Evolutionary conservation across 2,888 invertebrate genomes (phyloP).

Genomic region (Callyntrura sp.): DNA sequence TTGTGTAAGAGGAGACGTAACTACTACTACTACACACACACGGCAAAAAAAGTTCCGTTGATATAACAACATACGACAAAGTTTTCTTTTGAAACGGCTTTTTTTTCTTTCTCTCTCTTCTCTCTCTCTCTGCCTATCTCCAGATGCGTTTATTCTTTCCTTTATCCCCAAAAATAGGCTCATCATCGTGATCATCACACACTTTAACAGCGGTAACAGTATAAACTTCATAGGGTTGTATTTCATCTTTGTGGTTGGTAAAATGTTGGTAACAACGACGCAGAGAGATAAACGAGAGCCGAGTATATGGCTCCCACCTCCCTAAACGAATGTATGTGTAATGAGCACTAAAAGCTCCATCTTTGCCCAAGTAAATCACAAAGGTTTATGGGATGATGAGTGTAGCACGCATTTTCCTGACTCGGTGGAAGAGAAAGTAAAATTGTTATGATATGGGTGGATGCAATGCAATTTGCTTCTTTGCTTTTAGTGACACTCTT

Average conservation of each 20-base stretch:
- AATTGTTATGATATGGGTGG: slow-evolving; percentile 55
- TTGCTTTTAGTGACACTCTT: neutral
- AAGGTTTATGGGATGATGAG: slow-evolving; percentile 64
- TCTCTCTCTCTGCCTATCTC: no score
- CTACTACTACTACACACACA: no score
- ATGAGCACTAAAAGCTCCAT: slow-evolving; percentile 57
- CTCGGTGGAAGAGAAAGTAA: slow-evolving; percentile 39
- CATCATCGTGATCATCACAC: slow-evolving; percentile 58
- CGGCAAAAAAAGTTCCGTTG: slow-evolving; percentile 36
- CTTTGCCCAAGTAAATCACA: slow-evolving; percentile 58
- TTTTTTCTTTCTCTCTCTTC: no score
- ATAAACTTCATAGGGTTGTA: slow-evolving; percentile 53
- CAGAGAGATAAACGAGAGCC: neutral
- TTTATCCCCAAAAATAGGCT: slow-evolving; percentile 68
- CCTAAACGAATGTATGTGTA: slow-evolving; percentile 16
- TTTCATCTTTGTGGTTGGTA: slow-evolving; percentile 55
- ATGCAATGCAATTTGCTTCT: slow-evolving; percentile 19
- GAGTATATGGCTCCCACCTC: neutral
- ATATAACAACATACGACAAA: slow-evolving; percentile 46
- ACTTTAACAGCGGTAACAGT: slow-evolving; percentile 56
- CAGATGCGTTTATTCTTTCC: slow-evolving; percentile 37
- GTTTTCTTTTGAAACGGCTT: slow-evolving; percentile 31
- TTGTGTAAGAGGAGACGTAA: slow-evolving; percentile 35
- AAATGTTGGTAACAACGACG: slow-evolving; percentile 8
- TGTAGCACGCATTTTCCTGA: slow-evolving; percentile 61